Conservation (phyloP, 2,113 vertebrate genomes). For the Rhodinocichla rosea region DNA sequence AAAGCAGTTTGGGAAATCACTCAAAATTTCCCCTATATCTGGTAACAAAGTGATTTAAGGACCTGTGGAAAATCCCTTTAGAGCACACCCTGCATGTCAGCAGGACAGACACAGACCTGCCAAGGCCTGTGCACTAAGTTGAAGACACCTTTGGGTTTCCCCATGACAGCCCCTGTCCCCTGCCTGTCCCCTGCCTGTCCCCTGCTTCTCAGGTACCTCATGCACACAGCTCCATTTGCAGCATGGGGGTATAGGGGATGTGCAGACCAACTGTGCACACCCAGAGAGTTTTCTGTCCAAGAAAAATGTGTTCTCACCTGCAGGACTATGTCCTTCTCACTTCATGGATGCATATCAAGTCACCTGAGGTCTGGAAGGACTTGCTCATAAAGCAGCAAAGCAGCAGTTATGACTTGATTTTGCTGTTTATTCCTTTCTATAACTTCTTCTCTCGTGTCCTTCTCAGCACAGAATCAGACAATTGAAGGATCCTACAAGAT, state of each 20-base stretch:
- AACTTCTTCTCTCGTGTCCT: background rate
- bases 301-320: background rate
- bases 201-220: rapidly evolving
- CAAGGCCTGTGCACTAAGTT: background rate
- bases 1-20: background rate
- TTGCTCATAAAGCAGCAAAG: background rate
- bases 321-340: background rate
- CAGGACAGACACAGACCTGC: background rate
- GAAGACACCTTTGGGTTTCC: rapidly evolving
- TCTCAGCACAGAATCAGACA: background rate
- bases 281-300: background rate
- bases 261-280: background rate
- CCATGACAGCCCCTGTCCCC: background rate
- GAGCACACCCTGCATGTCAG: background rate
- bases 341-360: background rate
- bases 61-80: conserved; percentile 21
- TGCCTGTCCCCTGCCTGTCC: background rate
- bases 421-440: background rate
- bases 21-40: background rate
- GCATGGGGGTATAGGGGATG: rapidly evolving
- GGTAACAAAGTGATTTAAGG: background rate
- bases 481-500: background rate
- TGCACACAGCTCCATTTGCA: background rate
- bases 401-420: background rate
- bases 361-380: background rate